phyloP scores from a whole-genome alignment of 2,113 vertebrate species.

The Ailurus styani region DNA sequence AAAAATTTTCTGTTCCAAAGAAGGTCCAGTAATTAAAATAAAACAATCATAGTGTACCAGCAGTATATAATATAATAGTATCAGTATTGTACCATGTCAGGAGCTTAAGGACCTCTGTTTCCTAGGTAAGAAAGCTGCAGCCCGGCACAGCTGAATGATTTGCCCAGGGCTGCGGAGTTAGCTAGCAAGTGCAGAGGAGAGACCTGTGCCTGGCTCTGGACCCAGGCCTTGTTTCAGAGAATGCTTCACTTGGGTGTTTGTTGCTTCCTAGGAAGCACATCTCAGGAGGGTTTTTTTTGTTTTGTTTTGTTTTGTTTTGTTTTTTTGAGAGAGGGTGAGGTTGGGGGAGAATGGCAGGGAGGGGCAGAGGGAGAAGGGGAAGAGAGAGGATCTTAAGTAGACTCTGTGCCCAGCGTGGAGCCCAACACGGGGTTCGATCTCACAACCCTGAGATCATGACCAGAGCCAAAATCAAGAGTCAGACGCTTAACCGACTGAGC shows the following conservation, averaged over 20 bases:
- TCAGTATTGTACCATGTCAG: fast-evolving
- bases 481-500: neutral
- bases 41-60: neutral
- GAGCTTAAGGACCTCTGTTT: neutral
- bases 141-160: neutral
- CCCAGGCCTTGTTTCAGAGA: neutral
- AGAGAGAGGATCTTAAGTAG: neutral
- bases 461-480: neutral
- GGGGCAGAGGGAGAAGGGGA: neutral
- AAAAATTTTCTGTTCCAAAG: neutral
- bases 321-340: neutral
- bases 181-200: neutral
- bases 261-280: neutral
- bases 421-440: neutral
- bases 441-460: neutral
- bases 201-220: neutral
- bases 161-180: neutral
- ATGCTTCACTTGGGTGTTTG: neutral
- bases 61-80: fast-evolving
- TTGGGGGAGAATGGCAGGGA: neutral
- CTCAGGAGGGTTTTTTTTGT: neutral
- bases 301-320: neutral
- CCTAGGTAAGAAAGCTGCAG: neutral
- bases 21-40: neutral
- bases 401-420: neutral